Conservation (phyloP, 2,113 vertebrate genomes). For the Murina feae region DNA sequence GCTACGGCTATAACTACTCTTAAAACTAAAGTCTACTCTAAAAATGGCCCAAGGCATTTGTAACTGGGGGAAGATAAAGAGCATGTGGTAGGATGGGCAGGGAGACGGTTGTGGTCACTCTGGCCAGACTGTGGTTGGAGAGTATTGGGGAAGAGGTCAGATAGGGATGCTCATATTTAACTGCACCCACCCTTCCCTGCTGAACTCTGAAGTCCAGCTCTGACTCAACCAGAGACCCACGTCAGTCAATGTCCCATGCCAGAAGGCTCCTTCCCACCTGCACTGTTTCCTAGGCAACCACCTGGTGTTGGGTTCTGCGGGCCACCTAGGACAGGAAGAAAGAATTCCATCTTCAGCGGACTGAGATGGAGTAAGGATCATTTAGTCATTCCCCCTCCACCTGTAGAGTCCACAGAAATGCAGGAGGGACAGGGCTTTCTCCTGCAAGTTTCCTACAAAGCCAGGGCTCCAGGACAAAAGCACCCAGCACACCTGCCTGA, state of each 20-base stretch:
- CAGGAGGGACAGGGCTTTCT: not conserved
- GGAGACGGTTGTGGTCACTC: not conserved
- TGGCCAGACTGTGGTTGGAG: not conserved
- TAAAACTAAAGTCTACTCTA: no score
- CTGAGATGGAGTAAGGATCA: not conserved
- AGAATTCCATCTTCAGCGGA: not conserved
- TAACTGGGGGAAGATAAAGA: not conserved
- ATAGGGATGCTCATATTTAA: not conserved
- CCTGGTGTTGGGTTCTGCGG: not conserved
- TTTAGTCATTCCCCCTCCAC: not conserved
- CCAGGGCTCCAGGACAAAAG: not conserved
- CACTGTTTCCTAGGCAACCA: rapidly evolving
- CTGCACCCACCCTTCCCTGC: not conserved
- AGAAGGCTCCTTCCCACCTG: not conserved
- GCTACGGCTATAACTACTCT: no score
- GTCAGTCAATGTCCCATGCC: no score
- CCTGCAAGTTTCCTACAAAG: not conserved
- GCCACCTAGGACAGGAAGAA: not conserved
- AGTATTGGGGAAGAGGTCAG: not conserved
- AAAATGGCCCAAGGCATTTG: not conserved
- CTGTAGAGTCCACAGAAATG: not conserved
- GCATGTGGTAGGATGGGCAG: not conserved
- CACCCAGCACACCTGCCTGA: no score
- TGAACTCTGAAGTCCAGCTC: no score
- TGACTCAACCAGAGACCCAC: no score